Conservation (phyloP, 2,113 vertebrate genomes). For the Ursus arctos region DNA sequence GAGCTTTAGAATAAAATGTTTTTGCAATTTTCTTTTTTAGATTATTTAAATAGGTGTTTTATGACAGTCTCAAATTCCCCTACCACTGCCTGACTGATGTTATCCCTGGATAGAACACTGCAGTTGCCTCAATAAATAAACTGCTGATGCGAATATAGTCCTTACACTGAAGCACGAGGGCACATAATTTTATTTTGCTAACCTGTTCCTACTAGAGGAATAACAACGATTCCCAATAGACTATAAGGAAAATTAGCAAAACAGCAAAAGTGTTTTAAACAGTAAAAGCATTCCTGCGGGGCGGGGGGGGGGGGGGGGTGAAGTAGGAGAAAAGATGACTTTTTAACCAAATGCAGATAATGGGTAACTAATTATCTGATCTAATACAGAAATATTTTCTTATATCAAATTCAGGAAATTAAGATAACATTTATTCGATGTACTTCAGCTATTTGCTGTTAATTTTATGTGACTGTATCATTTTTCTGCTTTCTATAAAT, state of each 20-base stretch:
- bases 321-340: background rate
- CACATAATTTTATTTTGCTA: conserved; percentile 58
- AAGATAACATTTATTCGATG: background rate
- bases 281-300: background rate
- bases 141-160: background rate
- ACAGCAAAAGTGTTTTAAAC: conserved; percentile 38
- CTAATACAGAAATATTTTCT: conserved; percentile 22
- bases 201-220: background rate
- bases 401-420: conserved; percentile 23
- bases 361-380: conserved; percentile 29
- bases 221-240: background rate
- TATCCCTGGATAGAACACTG: background rate
- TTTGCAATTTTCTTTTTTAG: conserved; percentile 47
- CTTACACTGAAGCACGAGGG: background rate
- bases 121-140: conserved; percentile 41
- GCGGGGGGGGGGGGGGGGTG: no score
- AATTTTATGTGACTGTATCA: conserved; percentile 24
- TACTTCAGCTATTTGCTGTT: background rate
- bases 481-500: conserved; percentile 35
- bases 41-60: conserved; percentile 63
- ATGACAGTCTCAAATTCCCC: conserved; percentile 48
- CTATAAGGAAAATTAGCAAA: conserved; percentile 39
- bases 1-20: conserved; percentile 63
- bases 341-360: conserved; percentile 26
- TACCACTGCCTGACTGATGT: background rate